Conservation (phyloP, 2,888 invertebrate genomes). For the Rhingia rostrata region DNA sequence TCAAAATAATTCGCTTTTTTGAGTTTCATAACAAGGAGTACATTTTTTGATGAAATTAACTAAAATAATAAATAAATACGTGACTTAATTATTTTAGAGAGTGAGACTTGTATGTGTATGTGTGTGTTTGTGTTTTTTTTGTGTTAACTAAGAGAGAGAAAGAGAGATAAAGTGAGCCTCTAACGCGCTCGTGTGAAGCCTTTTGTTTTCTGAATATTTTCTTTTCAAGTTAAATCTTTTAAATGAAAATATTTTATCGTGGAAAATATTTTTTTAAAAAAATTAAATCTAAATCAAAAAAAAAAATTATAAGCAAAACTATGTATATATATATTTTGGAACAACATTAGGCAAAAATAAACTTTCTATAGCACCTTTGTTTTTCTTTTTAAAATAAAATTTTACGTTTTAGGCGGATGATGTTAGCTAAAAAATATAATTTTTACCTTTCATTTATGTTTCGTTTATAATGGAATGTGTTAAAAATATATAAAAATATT, state of each 20-base stretch:
- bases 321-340: conserved; percentile 53
- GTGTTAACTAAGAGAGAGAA: conserved; percentile 53
- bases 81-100: conserved; percentile 51
- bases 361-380: conserved; percentile 81
- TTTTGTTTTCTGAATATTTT: conserved; percentile 19
- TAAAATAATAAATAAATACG: conserved; percentile 49
- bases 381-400: conserved; percentile 68
- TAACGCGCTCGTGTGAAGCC: conserved; percentile 64
- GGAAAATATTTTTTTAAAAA: conserved; percentile 66
- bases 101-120: conserved; percentile 29
- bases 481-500: conserved; percentile 72
- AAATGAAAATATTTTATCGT: conserved; percentile 62
- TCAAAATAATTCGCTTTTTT: conserved; percentile 29
- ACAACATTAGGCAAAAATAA: conserved; percentile 77
- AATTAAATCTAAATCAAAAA: conserved; percentile 61
- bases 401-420: conserved; percentile 71
- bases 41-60: conserved; percentile 25
- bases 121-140: conserved; percentile 9
- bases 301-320: conserved; percentile 63
- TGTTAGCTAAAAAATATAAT: conserved; percentile 58
- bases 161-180: conserved; percentile 65
- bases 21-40: conserved; percentile 31
- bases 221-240: conserved; percentile 47
- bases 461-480: conserved; percentile 74
- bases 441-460: conserved; percentile 46